Evolutionary conservation across 2,113 vertebrate species (phyloP), one percentile per base, ranked within the genome.

Genomic region (Rhadina sibilatrix): DNA sequence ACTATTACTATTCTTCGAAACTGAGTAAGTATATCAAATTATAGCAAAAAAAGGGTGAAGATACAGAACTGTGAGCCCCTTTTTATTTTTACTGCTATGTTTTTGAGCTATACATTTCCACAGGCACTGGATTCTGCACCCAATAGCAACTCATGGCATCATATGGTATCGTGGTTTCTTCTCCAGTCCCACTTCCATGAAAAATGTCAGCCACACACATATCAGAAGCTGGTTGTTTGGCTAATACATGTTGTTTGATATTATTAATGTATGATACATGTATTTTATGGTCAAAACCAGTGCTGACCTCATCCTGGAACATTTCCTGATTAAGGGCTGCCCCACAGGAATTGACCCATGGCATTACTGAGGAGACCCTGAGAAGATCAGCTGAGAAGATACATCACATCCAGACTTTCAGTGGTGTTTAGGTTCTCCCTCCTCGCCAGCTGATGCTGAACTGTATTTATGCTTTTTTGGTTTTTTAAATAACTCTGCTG

Each of bases 1-100:
- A 83, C 42, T 69, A 69, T n/a, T 65, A 88, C 47, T 83, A 90
- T 86, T 33, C 46, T 86, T 83, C 90, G 85, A 88, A 96, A 74
- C 24, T 74, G 28, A 90, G 27, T 49, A 81, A 89, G 64, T 80
- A 61, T 57, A 70, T 77, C 11, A 79, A 72, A 80, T 69, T 72
- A 65, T 19, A 93, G 69, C 56, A 35, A 76, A 87, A 89, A 89
- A 79, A 57, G 46, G 38, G 85, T 20, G 72, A 89, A 89, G 24
- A 35, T 12, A 20, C 0, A 74, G 86, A 95, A 46, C 27, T 61
- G 8, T 40, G 28, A 85, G 31, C 2, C 11, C 18, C 28, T 69
- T 72, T 54, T 77, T 77, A 20, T 10, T 35, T 92, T 84, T 52
- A 75, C 31, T 68, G 60, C 22, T 75, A 5, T 59, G 10, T 50